A percentile compares a stretch with the other conserved stretches of the same genome.
phyloP scores from a whole-genome alignment of 2,797 vertebrate species.

The Apodemus agrarius region DNA sequence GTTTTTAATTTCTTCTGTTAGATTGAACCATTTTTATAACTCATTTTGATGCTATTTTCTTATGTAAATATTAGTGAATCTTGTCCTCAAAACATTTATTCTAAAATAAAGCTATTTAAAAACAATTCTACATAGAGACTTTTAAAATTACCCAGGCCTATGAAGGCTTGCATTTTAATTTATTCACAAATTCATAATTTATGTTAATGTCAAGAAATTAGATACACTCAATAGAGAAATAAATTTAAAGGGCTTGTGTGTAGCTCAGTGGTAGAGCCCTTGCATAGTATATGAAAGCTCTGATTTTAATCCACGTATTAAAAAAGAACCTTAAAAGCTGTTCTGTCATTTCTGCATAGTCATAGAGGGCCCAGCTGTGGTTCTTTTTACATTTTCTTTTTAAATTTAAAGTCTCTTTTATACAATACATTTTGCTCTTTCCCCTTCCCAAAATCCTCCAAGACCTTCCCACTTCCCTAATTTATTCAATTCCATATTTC shows the following conservation, averaged over 20 bases:
- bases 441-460: background rate
- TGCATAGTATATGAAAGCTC: background rate
- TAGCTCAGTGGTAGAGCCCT: background rate
- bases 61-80: background rate
- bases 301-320: background rate
- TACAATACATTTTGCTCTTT: background rate
- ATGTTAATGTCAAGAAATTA: background rate
- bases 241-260: background rate
- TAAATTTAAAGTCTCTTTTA: background rate
- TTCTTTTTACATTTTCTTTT: background rate
- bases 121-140: slow-evolving; percentile 11
- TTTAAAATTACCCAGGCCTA: background rate
- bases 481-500: background rate
- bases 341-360: background rate
- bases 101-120: background rate
- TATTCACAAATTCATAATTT: background rate
- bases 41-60: slow-evolving; percentile 12
- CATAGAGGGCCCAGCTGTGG: background rate
- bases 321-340: background rate
- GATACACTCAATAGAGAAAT: background rate
- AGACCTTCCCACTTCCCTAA: background rate
- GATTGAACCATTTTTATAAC: background rate
- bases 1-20: slow-evolving; percentile 3
- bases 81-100: slow-evolving; percentile 11
- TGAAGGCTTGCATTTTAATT: slow-evolving; percentile 7